Percentiles rank a stretch among this genome's conserved stretches.
Evolutionary conservation across 2,797 vertebrate species (phyloP).

Genomic region (Orientallactaga sibirica): DNA sequence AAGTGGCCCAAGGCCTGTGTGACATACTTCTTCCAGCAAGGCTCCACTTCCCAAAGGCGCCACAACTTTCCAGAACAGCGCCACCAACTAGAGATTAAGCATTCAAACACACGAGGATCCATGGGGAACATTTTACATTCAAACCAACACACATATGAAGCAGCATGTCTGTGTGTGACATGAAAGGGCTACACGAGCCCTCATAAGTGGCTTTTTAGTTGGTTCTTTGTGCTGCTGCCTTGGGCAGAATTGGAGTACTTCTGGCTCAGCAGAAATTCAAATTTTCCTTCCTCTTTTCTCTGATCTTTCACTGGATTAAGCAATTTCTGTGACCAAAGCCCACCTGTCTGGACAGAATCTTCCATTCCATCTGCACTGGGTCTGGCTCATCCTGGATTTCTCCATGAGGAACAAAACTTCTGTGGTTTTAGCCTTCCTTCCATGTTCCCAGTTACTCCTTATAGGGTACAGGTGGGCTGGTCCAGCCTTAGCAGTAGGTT

Average conservation of each 20-base stretch:
- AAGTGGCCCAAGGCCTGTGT: neutral
- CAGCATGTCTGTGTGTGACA: rapidly evolving
- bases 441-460: neutral
- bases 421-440: neutral
- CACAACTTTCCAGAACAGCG: too few species aligned
- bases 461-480: neutral
- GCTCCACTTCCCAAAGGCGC: too few species aligned
- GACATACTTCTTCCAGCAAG: too few species aligned
- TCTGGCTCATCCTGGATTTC: neutral
- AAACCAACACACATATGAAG: neutral
- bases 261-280: neutral
- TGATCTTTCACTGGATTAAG: neutral
- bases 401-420: neutral
- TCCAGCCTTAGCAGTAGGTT: neutral
- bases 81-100: too few species aligned
- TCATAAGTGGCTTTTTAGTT: neutral
- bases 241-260: neutral
- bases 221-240: neutral
- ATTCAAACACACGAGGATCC: too few species aligned
- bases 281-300: neutral
- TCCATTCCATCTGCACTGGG: rapidly evolving
- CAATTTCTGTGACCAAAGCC: neutral
- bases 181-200: neutral
- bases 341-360: neutral
- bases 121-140: too few species aligned